A percentile compares a stretch with the other conserved stretches of the same genome.
Conservation (phyloP, 1,140 invertebrate genomes). For the Listronotus bonariensis region DNA sequence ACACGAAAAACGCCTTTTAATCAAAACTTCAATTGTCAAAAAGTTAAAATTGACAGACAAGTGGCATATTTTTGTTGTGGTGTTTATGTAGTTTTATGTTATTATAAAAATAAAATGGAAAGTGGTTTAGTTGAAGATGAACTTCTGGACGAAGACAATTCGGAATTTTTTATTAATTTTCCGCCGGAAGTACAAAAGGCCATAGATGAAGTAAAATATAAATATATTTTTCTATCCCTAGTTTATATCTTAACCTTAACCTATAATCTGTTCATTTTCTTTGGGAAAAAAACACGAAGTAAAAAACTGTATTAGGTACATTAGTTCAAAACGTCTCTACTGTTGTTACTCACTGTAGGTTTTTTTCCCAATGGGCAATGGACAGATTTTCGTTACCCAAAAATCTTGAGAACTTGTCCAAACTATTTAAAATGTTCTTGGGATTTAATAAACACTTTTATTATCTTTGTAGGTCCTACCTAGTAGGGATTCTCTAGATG, state of each 20-base stretch:
- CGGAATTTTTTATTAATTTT: slow-evolving; percentile 54
- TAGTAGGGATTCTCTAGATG: slow-evolving; percentile 89
- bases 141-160: slow-evolving; percentile 42
- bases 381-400: too few species aligned
- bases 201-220: slow-evolving; percentile 49
- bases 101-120: slow-evolving; percentile 14
- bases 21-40: too few species aligned
- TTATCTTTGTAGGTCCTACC: slow-evolving; percentile 78
- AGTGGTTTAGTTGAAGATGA: slow-evolving; percentile 19
- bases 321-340: too few species aligned
- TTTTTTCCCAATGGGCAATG: too few species aligned
- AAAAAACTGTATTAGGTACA: too few species aligned
- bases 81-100: not conserved
- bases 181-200: slow-evolving; percentile 53
- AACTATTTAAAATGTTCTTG: too few species aligned
- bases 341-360: too few species aligned
- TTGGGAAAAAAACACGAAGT: too few species aligned
- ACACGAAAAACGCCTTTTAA: too few species aligned
- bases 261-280: too few species aligned
- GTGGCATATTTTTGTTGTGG: not conserved
- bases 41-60: slow-evolving; percentile 1
- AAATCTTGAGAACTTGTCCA: too few species aligned
- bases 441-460: too few species aligned
- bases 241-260: not conserved
- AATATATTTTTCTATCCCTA: not conserved